phyloP scores from a whole-genome alignment of 2,797 vertebrate genomes.

The Myotis vivesi region DNA sequence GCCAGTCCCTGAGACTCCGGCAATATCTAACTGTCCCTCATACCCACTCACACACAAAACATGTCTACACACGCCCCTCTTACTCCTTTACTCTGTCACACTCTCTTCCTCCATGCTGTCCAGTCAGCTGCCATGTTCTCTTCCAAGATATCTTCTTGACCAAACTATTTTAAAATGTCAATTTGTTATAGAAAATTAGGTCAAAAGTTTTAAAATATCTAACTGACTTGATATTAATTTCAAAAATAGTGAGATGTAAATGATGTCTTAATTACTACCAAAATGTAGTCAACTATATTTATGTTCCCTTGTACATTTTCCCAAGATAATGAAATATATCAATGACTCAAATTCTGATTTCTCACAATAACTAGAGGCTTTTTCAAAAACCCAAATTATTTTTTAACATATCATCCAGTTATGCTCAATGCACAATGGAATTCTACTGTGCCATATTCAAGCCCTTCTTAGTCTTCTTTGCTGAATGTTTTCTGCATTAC shows the following conservation, averaged over 20 bases:
- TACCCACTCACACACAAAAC: too few species aligned
- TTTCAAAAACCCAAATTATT: neutral
- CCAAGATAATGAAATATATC: neutral
- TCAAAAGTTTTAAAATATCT: neutral
- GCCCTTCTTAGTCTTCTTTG: neutral
- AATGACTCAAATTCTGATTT: neutral
- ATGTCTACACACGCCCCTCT: too few species aligned
- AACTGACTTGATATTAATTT: neutral
- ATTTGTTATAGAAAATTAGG: neutral
- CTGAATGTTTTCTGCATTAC: neutral
- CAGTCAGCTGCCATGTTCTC: too few species aligned
- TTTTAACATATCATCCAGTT: neutral
- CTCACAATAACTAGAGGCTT: neutral
- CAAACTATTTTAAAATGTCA: neutral
- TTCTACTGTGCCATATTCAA: neutral
- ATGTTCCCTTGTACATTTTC: neutral
- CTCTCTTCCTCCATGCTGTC: too few species aligned
- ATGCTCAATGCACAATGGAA: neutral
- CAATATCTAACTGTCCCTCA: too few species aligned
- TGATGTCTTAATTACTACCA: neutral
- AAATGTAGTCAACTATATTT: neutral
- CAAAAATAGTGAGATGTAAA: constrained; percentile 5
- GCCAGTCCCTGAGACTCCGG: too few species aligned
- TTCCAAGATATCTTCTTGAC: neutral
- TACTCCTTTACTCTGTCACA: too few species aligned